Evolutionary conservation across 2,888 invertebrate genomes (phyloP).

Genomic region (Prosopocoilus inquinatus): DNA sequence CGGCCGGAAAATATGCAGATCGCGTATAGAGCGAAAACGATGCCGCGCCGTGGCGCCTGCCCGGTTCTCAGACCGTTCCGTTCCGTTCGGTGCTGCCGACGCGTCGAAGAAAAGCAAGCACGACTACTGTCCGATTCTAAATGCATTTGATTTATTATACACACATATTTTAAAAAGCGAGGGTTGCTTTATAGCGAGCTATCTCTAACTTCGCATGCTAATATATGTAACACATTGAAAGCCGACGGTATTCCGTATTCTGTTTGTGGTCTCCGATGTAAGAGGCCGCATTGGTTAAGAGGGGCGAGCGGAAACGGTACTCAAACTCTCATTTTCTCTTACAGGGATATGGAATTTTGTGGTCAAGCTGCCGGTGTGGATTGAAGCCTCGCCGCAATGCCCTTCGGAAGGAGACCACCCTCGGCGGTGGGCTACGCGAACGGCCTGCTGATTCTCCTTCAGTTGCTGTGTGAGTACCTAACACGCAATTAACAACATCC

Average conservation of each 20-base stretch:
- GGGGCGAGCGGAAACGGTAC: conserved; percentile 28
- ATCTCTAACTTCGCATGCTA: conserved; percentile 35
- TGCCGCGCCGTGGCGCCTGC: too few species aligned
- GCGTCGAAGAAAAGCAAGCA: too few species aligned
- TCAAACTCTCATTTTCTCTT: conserved; percentile 35
- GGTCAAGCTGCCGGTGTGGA: conserved; percentile 45
- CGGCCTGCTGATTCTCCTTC: conserved; percentile 20
- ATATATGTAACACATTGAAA: conserved; percentile 39
- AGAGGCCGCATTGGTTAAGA: conserved; percentile 33
- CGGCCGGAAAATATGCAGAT: neutral
- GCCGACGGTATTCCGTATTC: conserved; percentile 43
- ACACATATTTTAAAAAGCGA: conserved; percentile 39
- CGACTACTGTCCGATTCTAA: conserved; percentile 17
- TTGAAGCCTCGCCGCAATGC: conserved; percentile 48
- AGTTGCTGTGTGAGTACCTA: conserved; percentile 32
- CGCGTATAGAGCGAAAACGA: too few species aligned
- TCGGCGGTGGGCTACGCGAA: conserved; percentile 11
- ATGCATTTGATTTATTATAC: conserved; percentile 42
- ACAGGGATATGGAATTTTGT: conserved; percentile 46
- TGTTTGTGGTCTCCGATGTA: conserved; percentile 44
- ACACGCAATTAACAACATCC: neutral
- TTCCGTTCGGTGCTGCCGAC: too few species aligned
- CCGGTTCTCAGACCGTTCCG: too few species aligned
- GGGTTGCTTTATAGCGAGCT: conserved; percentile 24
- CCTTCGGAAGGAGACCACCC: conserved; percentile 38